phyloP scores from a whole-genome alignment of 2,888 invertebrate genomes.

The Sarcophaga variegata region DNA sequence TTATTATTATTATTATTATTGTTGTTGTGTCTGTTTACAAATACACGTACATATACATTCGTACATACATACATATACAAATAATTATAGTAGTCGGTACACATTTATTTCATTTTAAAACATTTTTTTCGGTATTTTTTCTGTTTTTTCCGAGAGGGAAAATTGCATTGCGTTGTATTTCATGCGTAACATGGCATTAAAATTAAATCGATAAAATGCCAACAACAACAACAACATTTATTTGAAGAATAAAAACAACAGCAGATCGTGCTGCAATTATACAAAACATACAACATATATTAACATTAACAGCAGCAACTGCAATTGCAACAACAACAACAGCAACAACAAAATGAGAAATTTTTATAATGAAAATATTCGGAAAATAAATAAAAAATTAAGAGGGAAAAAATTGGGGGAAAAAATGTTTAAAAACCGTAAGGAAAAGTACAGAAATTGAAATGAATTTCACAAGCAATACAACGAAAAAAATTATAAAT shows the following conservation, averaged over 20 bases:
- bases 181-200: conserved; percentile 69
- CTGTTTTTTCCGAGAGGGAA: neutral
- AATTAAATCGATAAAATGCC: conserved; percentile 70
- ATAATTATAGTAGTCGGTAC: conserved; percentile 7
- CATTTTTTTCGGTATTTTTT: conserved; percentile 33
- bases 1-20: neutral
- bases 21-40: conserved; percentile 46
- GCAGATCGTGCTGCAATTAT: conserved; percentile 67
- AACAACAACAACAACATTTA: conserved; percentile 68
- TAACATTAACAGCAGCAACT: conserved; percentile 3
- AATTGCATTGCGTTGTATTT: conserved; percentile 64
- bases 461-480: neutral
- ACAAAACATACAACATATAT: conserved; percentile 35
- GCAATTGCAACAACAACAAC: neutral
- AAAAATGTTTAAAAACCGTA: conserved; percentile 18
- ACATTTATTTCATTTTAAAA: conserved; percentile 60
- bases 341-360: neutral
- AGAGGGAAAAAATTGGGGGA: conserved; percentile 31
- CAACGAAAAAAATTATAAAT: too few relatives aligned
- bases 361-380: conserved; percentile 1
- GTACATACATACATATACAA: neutral
- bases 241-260: conserved; percentile 62
- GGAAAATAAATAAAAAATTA: neutral
- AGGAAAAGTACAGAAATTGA: conserved; percentile 21
- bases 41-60: neutral